Evolutionary conservation across 2,888 invertebrate genomes (phyloP), one percentile per base, ranked within the genome.

Genomic region (Tipula unca): DNA sequence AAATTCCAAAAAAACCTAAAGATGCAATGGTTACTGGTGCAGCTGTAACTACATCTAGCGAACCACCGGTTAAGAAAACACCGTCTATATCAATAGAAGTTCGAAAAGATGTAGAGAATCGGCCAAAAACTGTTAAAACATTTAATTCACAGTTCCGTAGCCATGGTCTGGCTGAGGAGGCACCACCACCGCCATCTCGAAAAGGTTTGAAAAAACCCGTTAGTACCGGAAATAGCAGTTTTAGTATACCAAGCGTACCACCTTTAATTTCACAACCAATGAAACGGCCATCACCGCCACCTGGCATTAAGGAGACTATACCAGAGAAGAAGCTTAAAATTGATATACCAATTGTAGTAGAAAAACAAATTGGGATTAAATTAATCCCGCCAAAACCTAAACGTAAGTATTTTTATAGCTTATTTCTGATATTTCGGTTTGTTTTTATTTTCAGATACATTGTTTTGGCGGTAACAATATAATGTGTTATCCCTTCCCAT

Each of bases 111-210:
- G 93, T 94, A 85, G 92, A 93, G 13, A 94, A 92, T 85, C 92
- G 97, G 88, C 95, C 96, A 3, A 97, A 97, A 91, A 98, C 98
- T 54, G 98, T 97, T 0, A 98, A 98, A 93, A 95, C 96, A 17
- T 97, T 95, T 90, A 95, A 97, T 91, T 96, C 97, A 0, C 97
- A 96, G 91, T 97, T 98, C 92, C 94, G 98, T 87, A 97, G 97
- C 85, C 97, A 97, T 88, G 98, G 97, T 48, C 91, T 98, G 85
- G 96, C 96, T 89, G 97, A 97, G 90, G 96, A 96, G 91, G 93
- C 94, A 0, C 96, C 96, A 89, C 96, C 96, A n/a, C 96, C 97
- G 14, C 95, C 95, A 1, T 95, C 96, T 2, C 92, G 96, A 86
- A 93, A 94, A 85, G 92, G 93, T 0, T 90, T 93, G 1, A 94